Percentiles rank a stretch among this genome's conserved stretches.
Evolutionary conservation across 2,113 vertebrate species (phyloP).

Genomic region (Psephotus haematonotus): DNA sequence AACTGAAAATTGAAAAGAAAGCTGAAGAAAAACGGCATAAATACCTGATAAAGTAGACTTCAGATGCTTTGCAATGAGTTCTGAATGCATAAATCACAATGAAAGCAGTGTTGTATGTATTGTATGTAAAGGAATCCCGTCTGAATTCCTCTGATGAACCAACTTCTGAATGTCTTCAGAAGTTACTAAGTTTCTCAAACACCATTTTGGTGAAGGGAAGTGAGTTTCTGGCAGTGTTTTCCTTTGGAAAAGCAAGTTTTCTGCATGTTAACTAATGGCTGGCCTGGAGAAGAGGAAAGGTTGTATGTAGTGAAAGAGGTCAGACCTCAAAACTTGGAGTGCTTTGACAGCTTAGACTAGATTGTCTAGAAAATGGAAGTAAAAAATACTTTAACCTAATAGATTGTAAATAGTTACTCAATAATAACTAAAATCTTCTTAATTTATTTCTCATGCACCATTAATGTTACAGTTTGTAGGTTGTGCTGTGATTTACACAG

Average conservation of each 20-base stretch:
- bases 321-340: not conserved
- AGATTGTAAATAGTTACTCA: not conserved
- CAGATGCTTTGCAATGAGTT: not conserved
- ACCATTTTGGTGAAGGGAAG: not conserved
- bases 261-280: not conserved
- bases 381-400: not conserved
- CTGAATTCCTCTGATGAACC: not conserved
- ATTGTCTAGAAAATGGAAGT: not conserved
- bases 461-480: not conserved
- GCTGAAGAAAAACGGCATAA: not conserved
- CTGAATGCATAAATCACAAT: not conserved
- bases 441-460: fast-evolving
- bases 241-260: not conserved
- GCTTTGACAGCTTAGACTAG: not conserved
- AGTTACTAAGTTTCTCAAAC: not conserved
- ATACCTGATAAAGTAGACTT: not conserved
- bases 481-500: not conserved
- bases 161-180: not conserved
- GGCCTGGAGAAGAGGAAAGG: not conserved
- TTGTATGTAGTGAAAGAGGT: not conserved
- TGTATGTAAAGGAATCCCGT: not conserved
- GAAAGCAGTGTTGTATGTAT: not conserved
- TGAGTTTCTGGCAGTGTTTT: not conserved
- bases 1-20: not conserved
- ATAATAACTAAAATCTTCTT: not conserved